Conservation (phyloP, 2,797 vertebrate genomes). For the Galago senegalensis region DNA sequence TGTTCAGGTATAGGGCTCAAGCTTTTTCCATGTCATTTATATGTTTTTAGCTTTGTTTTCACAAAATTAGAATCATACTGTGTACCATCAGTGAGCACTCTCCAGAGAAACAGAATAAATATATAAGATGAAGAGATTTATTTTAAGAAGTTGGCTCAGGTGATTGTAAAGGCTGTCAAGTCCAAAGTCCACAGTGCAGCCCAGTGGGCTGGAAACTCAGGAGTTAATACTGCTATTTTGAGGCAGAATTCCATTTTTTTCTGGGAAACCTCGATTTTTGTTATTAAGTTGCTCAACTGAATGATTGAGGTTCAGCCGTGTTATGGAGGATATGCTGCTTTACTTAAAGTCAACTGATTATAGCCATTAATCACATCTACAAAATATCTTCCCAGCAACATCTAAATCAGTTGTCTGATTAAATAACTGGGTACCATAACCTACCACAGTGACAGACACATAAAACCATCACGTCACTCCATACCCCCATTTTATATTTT, state of each 20-base stretch:
- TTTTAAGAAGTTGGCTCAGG: not conserved
- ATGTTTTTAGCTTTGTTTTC: slow-evolving; percentile 27
- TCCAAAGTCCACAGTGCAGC: not conserved
- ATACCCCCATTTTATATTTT: slow-evolving; percentile 8
- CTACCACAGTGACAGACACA: not conserved
- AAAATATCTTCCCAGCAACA: not conserved
- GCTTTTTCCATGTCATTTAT: slow-evolving; percentile 37
- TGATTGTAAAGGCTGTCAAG: not conserved
- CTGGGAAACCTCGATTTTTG: not conserved
- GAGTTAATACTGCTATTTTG: not conserved
- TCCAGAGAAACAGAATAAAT: not conserved
- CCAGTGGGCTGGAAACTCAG: not conserved
- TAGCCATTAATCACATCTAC: not conserved
- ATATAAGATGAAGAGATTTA: not conserved
- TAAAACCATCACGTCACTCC: not conserved
- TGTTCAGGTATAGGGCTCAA: not conserved
- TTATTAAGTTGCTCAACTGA: not conserved
- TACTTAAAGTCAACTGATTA: not conserved
- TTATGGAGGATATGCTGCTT: not conserved
- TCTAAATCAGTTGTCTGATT: not conserved
- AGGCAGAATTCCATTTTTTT: not conserved
- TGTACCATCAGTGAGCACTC: not conserved
- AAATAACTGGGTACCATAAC: not conserved
- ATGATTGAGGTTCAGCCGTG: not conserved
- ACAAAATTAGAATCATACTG: not conserved